Evolutionary conservation across 2,888 invertebrate species (phyloP), one percentile per base, ranked within the genome.

Genomic region (Nasonovia ribisnigri): DNA sequence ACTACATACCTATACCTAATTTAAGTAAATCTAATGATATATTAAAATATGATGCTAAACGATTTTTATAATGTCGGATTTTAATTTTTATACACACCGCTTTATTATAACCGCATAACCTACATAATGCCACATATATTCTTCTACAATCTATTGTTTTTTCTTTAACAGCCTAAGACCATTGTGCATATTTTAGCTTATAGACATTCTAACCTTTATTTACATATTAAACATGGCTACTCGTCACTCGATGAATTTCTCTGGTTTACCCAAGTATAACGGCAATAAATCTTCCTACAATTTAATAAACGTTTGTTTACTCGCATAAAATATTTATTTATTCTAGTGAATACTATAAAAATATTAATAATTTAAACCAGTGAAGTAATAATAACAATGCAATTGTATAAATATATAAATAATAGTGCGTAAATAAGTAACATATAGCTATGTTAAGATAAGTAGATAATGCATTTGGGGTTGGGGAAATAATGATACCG

Each of bases 311-410:
- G 77, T 84, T 51, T 26, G 90, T 29, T 16, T 48, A 60, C n/a
- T 67, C 5, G 2, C 1, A 67, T 90, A 46, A 67, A 60, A 43
- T 89, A 89, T 90, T 26, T 77, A 89, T 90, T 77, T 51, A 48
- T 90, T 48, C 36, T 90, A n/a, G 16, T 10, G 48, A n/a, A n/a
- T n/a, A n/a, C n/a, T n/a, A n/a, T n/a, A n/a, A n/a, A n/a, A n/a
- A n/a, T n/a, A n/a, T n/a, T n/a, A n/a, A n/a, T n/a, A n/a, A n/a
- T 77, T 90, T 90, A 26, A 48, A 36, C 36, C 77, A 8, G 13
- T 42, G 11, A 51, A 90, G 26, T 90, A 84, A 67, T n/a, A 43
- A 46, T 90, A 67, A 90, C 90, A 77, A 90, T 77, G 26, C 51
- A 26, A 36, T 90, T 48, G 36, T 89, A 60, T 90, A n/a, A n/a